These are phyloP conservation scores for Peribatodes rhomboidaria DNA, from an alignment of 2,888 invertebrate genomes.

Conservation along the genomic window DNA sequence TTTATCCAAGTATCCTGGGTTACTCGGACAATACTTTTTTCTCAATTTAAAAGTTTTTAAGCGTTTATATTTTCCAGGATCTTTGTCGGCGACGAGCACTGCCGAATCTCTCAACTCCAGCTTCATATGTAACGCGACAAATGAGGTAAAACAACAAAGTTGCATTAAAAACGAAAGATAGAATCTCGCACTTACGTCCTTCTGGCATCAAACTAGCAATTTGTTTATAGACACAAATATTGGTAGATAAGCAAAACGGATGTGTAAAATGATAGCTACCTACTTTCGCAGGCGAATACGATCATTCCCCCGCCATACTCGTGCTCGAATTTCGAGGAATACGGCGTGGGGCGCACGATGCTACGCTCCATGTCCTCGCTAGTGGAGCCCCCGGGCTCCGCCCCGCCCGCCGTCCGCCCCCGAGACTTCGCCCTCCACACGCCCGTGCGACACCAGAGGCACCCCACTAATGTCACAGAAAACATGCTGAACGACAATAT, in stretches of 20 bases:
- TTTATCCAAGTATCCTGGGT: no score
- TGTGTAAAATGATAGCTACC: not conserved
- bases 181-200: no score
- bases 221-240: no score
- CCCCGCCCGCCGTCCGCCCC: slow-evolving; percentile 53
- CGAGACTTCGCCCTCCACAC: slow-evolving; percentile 47
- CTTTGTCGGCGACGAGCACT: slow-evolving; percentile 94
- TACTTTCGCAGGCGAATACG: slow-evolving; percentile 89
- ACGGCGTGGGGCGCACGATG: slow-evolving; percentile 81
- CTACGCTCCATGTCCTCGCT: slow-evolving; percentile 88
- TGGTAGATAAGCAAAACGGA: not conserved
- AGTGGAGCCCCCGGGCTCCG: slow-evolving; percentile 64
- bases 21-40: not conserved
- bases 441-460: slow-evolving; percentile 43
- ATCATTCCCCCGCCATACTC: slow-evolving; percentile 95
- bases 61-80: slow-evolving; percentile 82
- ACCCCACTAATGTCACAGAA: slow-evolving; percentile 65
- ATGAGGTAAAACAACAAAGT: slow-evolving; percentile 89
- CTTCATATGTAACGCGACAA: slow-evolving; percentile 94
- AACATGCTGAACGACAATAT: slow-evolving; percentile 63
- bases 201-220: no score
- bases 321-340: slow-evolving; percentile 90
- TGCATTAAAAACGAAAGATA: no score
- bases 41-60: not conserved
- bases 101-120: slow-evolving; percentile 95